Conservation (phyloP, 2,888 invertebrate genomes). For the Dichetophora obliterata region DNA sequence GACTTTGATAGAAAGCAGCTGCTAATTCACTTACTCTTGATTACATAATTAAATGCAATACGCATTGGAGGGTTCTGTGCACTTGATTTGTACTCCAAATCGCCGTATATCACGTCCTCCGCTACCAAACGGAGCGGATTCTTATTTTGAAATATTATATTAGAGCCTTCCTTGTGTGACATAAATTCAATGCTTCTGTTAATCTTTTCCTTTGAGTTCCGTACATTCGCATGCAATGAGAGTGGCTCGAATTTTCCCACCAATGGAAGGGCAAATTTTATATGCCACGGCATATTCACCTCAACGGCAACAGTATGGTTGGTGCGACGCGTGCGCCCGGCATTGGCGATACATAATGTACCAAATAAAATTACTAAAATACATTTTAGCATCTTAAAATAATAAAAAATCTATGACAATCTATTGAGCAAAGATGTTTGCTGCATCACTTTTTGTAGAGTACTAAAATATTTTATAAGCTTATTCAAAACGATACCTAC, state of each 20-base stretch:
- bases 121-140: background rate
- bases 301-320: background rate
- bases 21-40: slow-evolving; percentile 4
- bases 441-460: too few relatives aligned
- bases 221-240: background rate
- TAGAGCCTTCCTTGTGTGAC: background rate
- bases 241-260: slow-evolving; percentile 10
- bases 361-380: background rate
- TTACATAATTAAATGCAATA: background rate
- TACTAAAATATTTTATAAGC: too few relatives aligned
- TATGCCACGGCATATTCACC: slow-evolving; percentile 20
- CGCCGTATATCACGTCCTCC: background rate
- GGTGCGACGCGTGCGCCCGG: background rate
- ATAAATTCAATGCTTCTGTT: background rate
- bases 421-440: too few relatives aligned
- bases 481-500: too few relatives aligned
- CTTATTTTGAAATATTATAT: background rate
- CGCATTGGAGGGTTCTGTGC: background rate
- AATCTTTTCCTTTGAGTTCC: background rate
- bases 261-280: slow-evolving; percentile 7
- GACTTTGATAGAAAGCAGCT: background rate
- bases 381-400: background rate
- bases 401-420: too few relatives aligned
- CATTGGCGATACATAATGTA: background rate
- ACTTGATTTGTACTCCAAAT: background rate